These are phyloP conservation scores for Heterotis niloticus DNA, from an alignment of 2,113 vertebrate species.

Conservation along the genomic window DNA sequence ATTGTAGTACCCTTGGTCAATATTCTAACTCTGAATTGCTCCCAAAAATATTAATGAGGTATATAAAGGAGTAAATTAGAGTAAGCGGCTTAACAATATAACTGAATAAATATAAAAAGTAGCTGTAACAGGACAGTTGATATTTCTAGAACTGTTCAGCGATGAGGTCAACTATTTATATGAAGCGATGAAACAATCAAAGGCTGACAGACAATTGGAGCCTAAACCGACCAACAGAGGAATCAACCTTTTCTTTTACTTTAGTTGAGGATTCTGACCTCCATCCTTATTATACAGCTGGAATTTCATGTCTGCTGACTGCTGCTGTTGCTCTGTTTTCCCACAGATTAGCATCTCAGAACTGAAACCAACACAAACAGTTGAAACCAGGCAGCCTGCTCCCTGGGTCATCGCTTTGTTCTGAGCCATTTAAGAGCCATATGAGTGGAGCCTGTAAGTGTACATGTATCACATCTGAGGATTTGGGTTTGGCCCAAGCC, in stretches of 20 bases:
- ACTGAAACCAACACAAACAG: conserved; percentile 19
- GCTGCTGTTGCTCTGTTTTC: conserved; percentile 15
- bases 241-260: not conserved
- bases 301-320: conserved; percentile 16
- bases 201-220: not conserved
- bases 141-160: not conserved
- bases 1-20: no score
- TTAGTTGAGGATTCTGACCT: not conserved
- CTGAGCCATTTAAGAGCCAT: conserved; percentile 28
- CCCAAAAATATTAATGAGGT: no score
- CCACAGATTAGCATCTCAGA: conserved; percentile 20
- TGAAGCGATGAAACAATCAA: not conserved
- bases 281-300: not conserved
- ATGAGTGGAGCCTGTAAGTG: conserved; percentile 12
- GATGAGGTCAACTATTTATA: not conserved
- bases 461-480: not conserved
- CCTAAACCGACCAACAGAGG: no score
- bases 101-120: no score
- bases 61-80: no score
- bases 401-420: conserved; percentile 16
- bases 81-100: no score
- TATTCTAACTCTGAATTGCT: no score
- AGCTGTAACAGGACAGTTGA: not conserved
- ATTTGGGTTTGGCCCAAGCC: no score
- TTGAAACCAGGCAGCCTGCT: not conserved